These are phyloP conservation scores for Oncorhynchus kisutch DNA, from an alignment of 2,113 vertebrate genomes.

Conservation along the genomic window DNA sequence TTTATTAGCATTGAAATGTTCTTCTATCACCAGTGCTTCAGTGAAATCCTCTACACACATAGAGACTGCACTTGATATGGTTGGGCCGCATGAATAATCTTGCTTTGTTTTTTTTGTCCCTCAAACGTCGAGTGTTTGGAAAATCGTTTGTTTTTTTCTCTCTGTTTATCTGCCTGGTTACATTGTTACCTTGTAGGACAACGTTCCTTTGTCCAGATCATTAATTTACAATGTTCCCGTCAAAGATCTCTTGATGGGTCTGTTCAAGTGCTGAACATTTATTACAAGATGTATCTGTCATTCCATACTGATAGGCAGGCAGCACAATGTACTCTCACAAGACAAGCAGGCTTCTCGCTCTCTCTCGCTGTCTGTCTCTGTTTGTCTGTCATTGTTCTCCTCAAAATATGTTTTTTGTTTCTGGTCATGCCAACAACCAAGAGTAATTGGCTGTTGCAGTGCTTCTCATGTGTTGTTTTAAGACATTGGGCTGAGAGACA, in stretches of 20 bases:
- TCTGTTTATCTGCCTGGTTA: slow-evolving; percentile 43
- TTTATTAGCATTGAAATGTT: slow-evolving; percentile 14
- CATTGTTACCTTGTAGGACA: slow-evolving; percentile 23
- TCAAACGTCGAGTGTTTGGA: slow-evolving; percentile 12
- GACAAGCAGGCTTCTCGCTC: slow-evolving; percentile 58
- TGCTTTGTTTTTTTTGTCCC: slow-evolving; percentile 46
- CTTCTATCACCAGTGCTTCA: slow-evolving; percentile 7
- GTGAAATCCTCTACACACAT: slow-evolving; percentile 5
- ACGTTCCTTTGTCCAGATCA: slow-evolving; percentile 36
- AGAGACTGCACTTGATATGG: slow-evolving; percentile 23
- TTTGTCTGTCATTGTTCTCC: slow-evolving; percentile 66
- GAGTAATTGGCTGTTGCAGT: slow-evolving; percentile 79
- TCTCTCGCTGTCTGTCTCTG: background rate
- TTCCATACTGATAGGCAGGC: slow-evolving; percentile 65
- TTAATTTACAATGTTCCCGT: slow-evolving; percentile 69
- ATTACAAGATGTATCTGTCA: slow-evolving; percentile 81
- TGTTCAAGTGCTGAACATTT: slow-evolving; percentile 76
- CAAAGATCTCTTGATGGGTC: slow-evolving; percentile 76
- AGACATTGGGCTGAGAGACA: slow-evolving; percentile 76
- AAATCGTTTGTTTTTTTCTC: slow-evolving; percentile 42
- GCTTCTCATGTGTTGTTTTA: slow-evolving; percentile 77
- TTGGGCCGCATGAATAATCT: slow-evolving; percentile 26
- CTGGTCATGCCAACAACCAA: slow-evolving; percentile 70
- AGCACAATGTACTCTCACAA: slow-evolving; percentile 51
- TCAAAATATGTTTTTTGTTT: slow-evolving; percentile 62